Evolutionary conservation across 2,797 vertebrate genomes (phyloP).

Genomic region (Adrianichthys oophorus): DNA sequence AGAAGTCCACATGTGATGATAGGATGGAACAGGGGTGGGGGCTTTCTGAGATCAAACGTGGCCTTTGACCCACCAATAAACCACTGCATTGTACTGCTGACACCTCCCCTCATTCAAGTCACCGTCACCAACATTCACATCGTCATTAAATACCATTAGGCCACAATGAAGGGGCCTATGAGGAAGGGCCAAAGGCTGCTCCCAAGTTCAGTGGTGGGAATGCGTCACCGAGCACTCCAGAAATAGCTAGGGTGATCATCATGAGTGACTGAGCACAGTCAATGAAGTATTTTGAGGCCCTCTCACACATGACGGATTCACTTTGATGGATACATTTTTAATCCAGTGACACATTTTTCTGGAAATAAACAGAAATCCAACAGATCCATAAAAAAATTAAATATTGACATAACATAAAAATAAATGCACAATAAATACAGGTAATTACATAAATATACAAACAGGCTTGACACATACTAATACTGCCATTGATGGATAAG

Average conservation of each 20-base stretch:
- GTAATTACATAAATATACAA: constrained; percentile 96
- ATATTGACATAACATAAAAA: constrained; percentile 85
- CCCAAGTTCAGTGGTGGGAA: constrained; percentile 41
- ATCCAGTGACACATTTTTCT: constrained; percentile 63
- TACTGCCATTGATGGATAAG: constrained; percentile 84
- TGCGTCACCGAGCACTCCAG: constrained; percentile 32
- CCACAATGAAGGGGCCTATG: constrained; percentile 31
- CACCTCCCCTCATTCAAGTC: constrained; percentile 47
- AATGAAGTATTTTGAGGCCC: constrained; percentile 38
- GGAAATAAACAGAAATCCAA: constrained; percentile 84
- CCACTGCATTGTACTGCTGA: constrained; percentile 65
- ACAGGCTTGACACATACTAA: constrained; percentile 85
- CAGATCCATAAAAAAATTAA: constrained; percentile 90
- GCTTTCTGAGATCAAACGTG: constrained; percentile 66
- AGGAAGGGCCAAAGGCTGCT: constrained; percentile 38
- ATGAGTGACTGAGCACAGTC: constrained; percentile 52
- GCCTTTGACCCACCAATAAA: constrained; percentile 64
- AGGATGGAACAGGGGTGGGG: constrained; percentile 57
- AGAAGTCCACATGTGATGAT: constrained; percentile 63
- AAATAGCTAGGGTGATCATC: constrained; percentile 35
- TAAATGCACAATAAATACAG: constrained; percentile 96
- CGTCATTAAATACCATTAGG: constrained; percentile 59
- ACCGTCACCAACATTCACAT: constrained; percentile 56
- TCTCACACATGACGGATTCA: constrained; percentile 53
- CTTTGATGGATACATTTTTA: constrained; percentile 56